A percentile compares a stretch with the other conserved stretches of the same genome.
phyloP scores from a whole-genome alignment of 2,113 vertebrate genomes.

The Athene cunicularia region DNA sequence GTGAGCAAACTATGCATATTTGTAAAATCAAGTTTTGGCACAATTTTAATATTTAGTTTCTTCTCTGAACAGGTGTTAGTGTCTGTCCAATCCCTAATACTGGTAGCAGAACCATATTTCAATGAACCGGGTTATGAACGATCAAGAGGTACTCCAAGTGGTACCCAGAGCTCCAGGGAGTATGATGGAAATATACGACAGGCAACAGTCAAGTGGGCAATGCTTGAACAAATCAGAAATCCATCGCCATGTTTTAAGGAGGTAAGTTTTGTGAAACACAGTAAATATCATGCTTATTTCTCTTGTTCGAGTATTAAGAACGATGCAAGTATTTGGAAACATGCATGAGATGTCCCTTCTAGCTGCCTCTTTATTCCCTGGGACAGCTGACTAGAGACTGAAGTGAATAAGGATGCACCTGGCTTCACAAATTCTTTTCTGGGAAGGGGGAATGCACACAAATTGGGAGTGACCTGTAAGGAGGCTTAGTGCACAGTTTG shows the following conservation, averaged over 20 bases:
- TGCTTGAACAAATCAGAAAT: slow-evolving; percentile 98
- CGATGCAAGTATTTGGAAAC: not conserved
- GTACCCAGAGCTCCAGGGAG: slow-evolving; percentile 96
- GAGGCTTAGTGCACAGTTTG: not conserved
- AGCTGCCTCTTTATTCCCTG: not conserved
- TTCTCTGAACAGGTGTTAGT: slow-evolving; percentile 87
- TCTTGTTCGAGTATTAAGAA: not conserved
- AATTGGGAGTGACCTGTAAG: not conserved
- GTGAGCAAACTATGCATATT: not conserved
- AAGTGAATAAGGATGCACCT: not conserved
- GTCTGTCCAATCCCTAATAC: slow-evolving; percentile 96
- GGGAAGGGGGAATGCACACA: not conserved
- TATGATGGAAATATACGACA: slow-evolving; percentile 98
- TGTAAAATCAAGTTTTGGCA: not conserved
- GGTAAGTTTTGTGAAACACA: slow-evolving; percentile 72
- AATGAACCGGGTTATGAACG: slow-evolving; percentile 97
- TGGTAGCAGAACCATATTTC: slow-evolving; percentile 97
- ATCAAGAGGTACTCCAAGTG: slow-evolving; percentile 94
- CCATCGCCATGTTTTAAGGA: slow-evolving; percentile 98
- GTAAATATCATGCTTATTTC: not conserved
- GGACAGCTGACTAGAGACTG: not conserved
- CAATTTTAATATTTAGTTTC: not conserved
- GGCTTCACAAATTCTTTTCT: not conserved
- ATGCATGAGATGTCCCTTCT: not conserved
- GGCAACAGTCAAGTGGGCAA: slow-evolving; percentile 98